phyloP scores from a whole-genome alignment of 35 echinoderm and acorn worm species.

The Heliocidaris tuberculata region DNA sequence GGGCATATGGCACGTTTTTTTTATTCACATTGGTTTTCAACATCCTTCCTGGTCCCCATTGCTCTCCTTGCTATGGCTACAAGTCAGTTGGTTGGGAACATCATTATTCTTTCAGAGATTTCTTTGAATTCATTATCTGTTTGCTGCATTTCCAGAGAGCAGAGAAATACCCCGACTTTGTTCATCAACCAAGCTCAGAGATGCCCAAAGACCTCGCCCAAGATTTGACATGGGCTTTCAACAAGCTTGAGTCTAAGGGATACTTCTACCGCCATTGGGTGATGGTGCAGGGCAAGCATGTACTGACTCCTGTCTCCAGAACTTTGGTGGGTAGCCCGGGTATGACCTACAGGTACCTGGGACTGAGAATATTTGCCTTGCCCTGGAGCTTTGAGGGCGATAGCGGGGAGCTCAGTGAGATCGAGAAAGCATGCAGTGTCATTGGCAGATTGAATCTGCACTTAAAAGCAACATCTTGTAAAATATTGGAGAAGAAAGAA shows the following conservation, averaged over 20 bases:
- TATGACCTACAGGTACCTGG: slow-evolving; percentile 68
- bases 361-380: slow-evolving; percentile 58
- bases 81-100: no score
- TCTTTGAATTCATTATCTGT: no score
- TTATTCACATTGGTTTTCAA: no score
- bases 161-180: slow-evolving; percentile 59
- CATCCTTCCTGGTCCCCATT: no score
- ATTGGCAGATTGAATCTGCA: slow-evolving; percentile 54
- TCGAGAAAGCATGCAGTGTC: slow-evolving; percentile 57
- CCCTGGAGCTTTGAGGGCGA: slow-evolving; percentile 56
- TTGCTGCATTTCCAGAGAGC: slow-evolving; percentile 54
- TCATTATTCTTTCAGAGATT: no score
- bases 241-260: slow-evolving; percentile 50
- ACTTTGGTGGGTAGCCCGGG: slow-evolving; percentile 60
- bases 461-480: slow-evolving; percentile 38
- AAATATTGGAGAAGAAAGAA: slow-evolving; percentile 31
- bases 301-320: slow-evolving; percentile 58
- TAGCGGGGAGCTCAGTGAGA: slow-evolving; percentile 30
- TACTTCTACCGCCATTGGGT: slow-evolving; percentile 70
- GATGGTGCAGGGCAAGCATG: slow-evolving; percentile 42
- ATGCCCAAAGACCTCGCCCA: slow-evolving; percentile 41
- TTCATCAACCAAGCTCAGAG: neutral
- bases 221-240: slow-evolving; percentile 71
- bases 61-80: no score
- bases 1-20: no score